phyloP scores from a whole-genome alignment of 2,113 vertebrate genomes.

The Rhinogobius similis region DNA sequence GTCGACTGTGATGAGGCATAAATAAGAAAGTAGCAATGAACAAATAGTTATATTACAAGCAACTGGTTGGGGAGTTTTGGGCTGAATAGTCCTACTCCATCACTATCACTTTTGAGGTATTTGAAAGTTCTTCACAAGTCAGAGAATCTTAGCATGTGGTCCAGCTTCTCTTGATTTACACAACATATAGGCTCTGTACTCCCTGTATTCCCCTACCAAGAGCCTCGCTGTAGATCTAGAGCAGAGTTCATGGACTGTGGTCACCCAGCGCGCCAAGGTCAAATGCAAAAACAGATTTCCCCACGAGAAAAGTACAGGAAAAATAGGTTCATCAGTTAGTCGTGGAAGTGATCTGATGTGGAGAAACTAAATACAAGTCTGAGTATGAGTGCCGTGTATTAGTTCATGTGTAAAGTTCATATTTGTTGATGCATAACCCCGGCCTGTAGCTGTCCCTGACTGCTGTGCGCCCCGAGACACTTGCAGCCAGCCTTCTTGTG shows the following conservation, averaged over 20 bases:
- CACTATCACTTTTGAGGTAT: too few relatives aligned
- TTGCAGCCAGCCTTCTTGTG: slow-evolving; percentile 11
- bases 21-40: too few relatives aligned
- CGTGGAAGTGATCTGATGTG: background rate
- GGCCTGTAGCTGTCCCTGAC: slow-evolving; percentile 23
- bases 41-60: too few relatives aligned
- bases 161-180: too few relatives aligned
- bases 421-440: slow-evolving; percentile 43
- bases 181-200: background rate
- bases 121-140: too few relatives aligned
- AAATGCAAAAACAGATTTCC: background rate
- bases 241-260: background rate
- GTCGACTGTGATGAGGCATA: too few relatives aligned
- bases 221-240: background rate
- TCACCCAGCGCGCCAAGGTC: background rate
- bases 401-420: slow-evolving; percentile 10
- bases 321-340: background rate
- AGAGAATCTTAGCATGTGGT: background rate
- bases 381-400: background rate
- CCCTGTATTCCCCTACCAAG: background rate
- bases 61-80: too few relatives aligned
- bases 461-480: background rate
- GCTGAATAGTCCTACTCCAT: too few relatives aligned
- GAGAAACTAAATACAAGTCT: background rate
- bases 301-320: background rate